Conservation (phyloP, 2,113 vertebrate genomes). For the Gallinago paraguaiae region DNA sequence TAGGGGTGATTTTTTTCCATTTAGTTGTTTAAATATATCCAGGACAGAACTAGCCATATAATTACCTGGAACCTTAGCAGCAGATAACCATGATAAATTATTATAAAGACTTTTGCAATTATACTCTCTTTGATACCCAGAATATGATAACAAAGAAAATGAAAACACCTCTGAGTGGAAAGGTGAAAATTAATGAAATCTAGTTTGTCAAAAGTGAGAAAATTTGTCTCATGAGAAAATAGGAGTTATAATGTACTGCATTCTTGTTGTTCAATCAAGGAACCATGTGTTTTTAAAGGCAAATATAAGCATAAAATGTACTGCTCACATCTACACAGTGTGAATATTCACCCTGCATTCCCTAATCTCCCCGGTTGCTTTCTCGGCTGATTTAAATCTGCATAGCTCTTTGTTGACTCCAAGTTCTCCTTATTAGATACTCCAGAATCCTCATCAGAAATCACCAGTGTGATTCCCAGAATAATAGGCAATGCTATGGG, state of each 20-base stretch:
- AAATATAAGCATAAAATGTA: background rate
- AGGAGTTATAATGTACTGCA: background rate
- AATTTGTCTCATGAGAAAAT: background rate
- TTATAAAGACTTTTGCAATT: background rate
- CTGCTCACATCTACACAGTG: background rate
- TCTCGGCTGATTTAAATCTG: background rate
- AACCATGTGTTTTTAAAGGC: background rate
- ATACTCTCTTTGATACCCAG: background rate
- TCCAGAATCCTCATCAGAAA: background rate
- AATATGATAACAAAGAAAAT: background rate
- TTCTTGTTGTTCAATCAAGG: background rate
- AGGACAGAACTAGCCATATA: background rate
- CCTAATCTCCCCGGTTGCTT: background rate
- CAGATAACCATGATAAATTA: background rate
- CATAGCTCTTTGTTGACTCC: background rate
- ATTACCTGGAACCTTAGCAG: background rate
- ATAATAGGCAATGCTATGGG: background rate
- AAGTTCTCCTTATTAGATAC: background rate
- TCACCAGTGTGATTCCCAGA: background rate
- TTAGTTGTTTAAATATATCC: background rate
- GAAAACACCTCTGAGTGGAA: background rate
- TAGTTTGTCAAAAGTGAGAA: background rate
- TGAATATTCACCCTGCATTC: background rate
- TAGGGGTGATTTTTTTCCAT: background rate
- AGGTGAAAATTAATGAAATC: slow-evolving; percentile 35